Evolutionary conservation across 1,140 invertebrate species (phyloP), one percentile per base, ranked within the genome.

Genomic region (Drosophila jambulina): DNA sequence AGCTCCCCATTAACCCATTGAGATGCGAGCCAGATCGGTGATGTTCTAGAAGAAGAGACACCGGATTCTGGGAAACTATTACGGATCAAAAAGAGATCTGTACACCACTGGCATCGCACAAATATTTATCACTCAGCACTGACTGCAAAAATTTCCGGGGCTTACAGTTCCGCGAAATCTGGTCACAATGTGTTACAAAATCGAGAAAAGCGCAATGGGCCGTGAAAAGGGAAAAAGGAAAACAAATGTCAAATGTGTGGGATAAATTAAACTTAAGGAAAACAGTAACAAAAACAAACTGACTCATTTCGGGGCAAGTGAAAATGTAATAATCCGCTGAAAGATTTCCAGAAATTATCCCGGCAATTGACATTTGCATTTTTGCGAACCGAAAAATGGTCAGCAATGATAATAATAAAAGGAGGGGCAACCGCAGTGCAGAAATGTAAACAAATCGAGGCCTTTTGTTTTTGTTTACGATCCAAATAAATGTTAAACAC

Each of bases 101-200:
- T 21, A 13, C 10, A 6, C 19, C 42, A 21, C 42, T 45, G 7
- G 19, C 19, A 21, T 6, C 19, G 2, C 19, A 12, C 12, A 12
- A 53, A 61, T 27, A 62, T 62, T 27, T 53, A 75, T 75, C 70
- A 75, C 70, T 75, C 70, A 42, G 49, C 70, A 75, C 58, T 48
- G 70, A 21, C 21, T 61, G 68, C 57, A 51, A 53, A 74, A 27
- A 46, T 56, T 53, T 45, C 58, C 40, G 59, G 53, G 19, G 61
- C n/a, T 71, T 75, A 78, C 72, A 71, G 49, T 84, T 80, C 61
- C 65, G 62, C 78, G 78, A 88, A 88, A 88, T 88, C 78, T 90
- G 84, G 68, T 65, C 81, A 88, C 84, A 88, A 88, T 87, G 80
- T 87, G 84, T 78, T 83, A 78, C 84, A 84, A 77, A 83, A 63